phyloP scores from a whole-genome alignment of 2,797 vertebrate genomes.

The Fratercula arctica region DNA sequence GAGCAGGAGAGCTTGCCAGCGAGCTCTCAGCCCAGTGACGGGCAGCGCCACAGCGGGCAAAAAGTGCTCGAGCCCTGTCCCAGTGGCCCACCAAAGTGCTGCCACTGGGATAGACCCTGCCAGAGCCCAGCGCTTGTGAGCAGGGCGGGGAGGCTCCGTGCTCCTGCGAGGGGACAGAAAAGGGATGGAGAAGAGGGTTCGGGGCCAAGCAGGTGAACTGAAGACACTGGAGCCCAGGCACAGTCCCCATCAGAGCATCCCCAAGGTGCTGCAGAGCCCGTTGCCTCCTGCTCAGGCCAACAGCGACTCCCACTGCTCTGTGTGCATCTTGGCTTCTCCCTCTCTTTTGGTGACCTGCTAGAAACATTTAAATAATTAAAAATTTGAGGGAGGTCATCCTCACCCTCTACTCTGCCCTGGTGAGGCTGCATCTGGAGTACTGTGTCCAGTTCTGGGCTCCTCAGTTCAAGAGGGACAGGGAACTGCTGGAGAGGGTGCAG shows the following conservation, averaged over 20 bases:
- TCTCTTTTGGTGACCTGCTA: not conserved
- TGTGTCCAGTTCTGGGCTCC: no score
- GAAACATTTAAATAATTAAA: not conserved
- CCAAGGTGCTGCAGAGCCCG: not conserved
- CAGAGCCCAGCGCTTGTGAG: not conserved
- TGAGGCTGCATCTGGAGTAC: no score
- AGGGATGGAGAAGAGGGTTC: not conserved
- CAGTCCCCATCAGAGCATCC: not conserved
- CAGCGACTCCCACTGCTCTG: not conserved
- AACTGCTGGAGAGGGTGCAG: no score
- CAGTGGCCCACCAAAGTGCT: not conserved
- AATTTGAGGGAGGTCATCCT: no score
- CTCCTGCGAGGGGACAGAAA: accelerated
- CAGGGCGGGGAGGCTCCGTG: not conserved
- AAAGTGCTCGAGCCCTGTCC: not conserved
- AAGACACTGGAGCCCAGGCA: not conserved
- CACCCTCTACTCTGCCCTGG: no score
- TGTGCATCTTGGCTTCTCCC: not conserved
- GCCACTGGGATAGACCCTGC: accelerated
- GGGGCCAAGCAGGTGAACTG: not conserved
- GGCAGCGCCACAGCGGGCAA: not conserved
- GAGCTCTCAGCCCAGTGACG: not conserved
- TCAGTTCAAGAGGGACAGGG: no score
- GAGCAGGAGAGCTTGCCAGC: accelerated
- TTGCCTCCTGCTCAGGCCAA: not conserved